Evolutionary conservation across 2,888 invertebrate species (phyloP).

Genomic region (Tenthredo mesomela): DNA sequence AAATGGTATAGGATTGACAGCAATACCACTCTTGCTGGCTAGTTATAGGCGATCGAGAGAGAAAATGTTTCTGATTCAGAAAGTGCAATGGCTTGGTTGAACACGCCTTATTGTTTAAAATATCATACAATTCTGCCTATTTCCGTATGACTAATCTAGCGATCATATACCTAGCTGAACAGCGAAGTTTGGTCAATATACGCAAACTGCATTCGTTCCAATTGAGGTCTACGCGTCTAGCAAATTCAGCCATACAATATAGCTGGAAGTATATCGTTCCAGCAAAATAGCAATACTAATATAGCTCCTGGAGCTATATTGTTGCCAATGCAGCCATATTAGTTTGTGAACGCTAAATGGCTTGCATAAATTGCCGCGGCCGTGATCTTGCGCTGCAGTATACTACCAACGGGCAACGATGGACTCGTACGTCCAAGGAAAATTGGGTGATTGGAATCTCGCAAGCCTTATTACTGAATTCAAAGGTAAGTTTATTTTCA

Average conservation of each 20-base stretch:
- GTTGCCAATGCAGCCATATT: neutral
- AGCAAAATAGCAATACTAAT: neutral
- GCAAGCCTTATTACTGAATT: too few species aligned
- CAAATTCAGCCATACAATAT: neutral
- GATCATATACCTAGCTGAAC: neutral
- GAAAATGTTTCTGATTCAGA: too few species aligned
- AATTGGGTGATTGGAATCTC: too few species aligned
- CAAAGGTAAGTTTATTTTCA: too few species aligned
- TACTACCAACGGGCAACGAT: neutral
- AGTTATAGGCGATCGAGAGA: too few species aligned
- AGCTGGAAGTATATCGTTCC: neutral
- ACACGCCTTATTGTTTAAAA: too few species aligned
- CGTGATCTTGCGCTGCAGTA: too few species aligned
- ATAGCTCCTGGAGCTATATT: neutral
- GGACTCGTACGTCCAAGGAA: neutral
- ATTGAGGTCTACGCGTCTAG: neutral
- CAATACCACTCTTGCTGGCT: too few species aligned
- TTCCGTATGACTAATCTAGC: neutral
- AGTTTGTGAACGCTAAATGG: neutral
- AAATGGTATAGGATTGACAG: too few species aligned
- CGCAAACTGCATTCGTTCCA: neutral
- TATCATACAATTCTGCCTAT: too few species aligned
- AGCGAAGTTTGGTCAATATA: slow-evolving; percentile 5
- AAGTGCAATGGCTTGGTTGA: too few species aligned
- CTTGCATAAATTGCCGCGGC: too few species aligned